Evolutionary conservation across 2,888 invertebrate genomes (phyloP).

Genomic region (Heliconius hortense): DNA sequence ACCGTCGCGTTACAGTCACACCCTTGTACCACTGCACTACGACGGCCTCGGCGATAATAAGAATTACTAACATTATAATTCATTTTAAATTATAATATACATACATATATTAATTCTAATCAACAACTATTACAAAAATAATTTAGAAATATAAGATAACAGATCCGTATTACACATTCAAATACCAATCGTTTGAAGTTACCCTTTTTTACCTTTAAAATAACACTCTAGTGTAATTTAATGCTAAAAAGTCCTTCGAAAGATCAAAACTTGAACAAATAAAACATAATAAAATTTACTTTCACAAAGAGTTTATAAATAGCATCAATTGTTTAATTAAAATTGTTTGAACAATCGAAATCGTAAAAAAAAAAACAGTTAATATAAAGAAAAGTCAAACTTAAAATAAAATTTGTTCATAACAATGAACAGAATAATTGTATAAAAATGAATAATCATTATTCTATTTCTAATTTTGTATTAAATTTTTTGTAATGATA

Average conservation of each 20-base stretch:
- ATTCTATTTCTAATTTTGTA: not conserved
- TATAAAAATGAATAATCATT: not conserved
- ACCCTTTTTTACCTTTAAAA: not conserved
- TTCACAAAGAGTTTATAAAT: not conserved
- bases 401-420: too few relatives aligned
- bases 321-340: not conserved
- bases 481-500: not conserved
- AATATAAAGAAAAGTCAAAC: not conserved
- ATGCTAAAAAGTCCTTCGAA: not conserved
- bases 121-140: not conserved
- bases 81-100: too few relatives aligned
- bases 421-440: not conserved
- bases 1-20: too few relatives aligned
- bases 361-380: not conserved
- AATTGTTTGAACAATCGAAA: not conserved
- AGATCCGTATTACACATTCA: not conserved
- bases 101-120: too few relatives aligned
- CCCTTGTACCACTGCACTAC: too few relatives aligned
- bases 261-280: not conserved
- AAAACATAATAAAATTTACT: not conserved
- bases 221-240: not conserved
- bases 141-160: not conserved
- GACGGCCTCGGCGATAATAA: too few relatives aligned
- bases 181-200: not conserved
- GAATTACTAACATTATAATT: too few relatives aligned